Evolutionary conservation across 1,140 invertebrate species (phyloP).

Genomic region (Lordiphosa stackelbergi): DNA sequence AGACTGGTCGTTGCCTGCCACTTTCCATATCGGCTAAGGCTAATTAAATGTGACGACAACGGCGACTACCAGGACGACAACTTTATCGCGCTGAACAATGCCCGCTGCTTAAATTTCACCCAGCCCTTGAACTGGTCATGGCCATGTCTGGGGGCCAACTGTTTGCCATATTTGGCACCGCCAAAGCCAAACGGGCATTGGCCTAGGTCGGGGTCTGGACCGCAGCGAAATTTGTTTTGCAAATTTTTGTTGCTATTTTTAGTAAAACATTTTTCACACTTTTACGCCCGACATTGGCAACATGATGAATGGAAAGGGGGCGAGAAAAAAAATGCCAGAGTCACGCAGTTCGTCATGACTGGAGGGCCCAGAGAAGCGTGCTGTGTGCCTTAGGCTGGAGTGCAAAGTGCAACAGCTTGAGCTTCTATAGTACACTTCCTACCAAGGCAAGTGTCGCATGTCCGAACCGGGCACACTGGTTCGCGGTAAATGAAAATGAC

Average conservation of each 20-base stretch:
- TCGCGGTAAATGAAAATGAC: too few species aligned
- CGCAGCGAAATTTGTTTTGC: constrained; percentile 38
- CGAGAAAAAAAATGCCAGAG: constrained; percentile 47
- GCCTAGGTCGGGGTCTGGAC: constrained; percentile 6
- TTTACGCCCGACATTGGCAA: constrained; percentile 63
- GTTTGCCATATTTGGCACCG: constrained; percentile 56
- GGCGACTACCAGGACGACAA: constrained; percentile 17
- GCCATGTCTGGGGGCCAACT: constrained; percentile 25
- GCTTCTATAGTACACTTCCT: constrained; percentile 22
- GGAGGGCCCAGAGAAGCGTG: constrained; percentile 15
- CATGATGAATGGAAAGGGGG: constrained; percentile 15
- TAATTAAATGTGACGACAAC: constrained; percentile 48
- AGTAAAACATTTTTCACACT: constrained; percentile 56
- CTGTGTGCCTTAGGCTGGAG: constrained; percentile 45
- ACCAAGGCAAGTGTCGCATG: constrained; percentile 55
- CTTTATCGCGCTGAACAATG: constrained; percentile 44
- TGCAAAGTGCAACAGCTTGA: constrained; percentile 67
- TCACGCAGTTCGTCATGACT: constrained; percentile 61
- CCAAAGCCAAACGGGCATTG: constrained; percentile 21
- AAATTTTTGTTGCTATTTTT: constrained; percentile 47
- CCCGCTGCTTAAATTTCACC: constrained; percentile 34
- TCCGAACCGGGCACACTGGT: constrained; percentile 33
- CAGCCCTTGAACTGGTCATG: constrained; percentile 69
- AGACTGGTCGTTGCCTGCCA: constrained; percentile 21
- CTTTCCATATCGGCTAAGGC: constrained; percentile 48